phyloP scores from a whole-genome alignment of 2,113 vertebrate species.

The Lepisosteus oculatus region DNA sequence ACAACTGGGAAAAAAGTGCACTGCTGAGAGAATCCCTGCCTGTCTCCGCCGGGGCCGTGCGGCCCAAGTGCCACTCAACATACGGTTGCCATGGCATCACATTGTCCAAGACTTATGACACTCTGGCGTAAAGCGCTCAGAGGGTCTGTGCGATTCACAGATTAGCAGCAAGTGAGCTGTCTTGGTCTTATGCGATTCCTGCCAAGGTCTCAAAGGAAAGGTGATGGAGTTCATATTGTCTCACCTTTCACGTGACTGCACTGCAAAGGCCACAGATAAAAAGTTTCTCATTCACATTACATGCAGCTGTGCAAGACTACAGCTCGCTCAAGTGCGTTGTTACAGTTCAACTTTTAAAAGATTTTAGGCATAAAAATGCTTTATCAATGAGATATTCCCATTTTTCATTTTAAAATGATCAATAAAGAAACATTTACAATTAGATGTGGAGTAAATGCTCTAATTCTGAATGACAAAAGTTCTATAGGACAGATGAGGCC shows the following conservation, averaged over 20 bases:
- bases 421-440: no score
- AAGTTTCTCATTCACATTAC: no score
- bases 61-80: not conserved
- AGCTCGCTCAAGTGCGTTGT: no score
- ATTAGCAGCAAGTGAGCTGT: not conserved
- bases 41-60: no score
- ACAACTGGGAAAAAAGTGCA: not conserved
- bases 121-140: not conserved
- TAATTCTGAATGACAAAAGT: no score
- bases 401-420: not conserved
- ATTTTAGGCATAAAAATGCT: no score
- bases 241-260: constrained; percentile 32
- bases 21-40: no score
- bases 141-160: not conserved
- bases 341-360: no score
- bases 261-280: constrained; percentile 26
- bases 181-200: no score
- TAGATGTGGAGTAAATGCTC: no score
- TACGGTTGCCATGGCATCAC: not conserved
- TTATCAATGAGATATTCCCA: not conserved
- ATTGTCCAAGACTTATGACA: not conserved
- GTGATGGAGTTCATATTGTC: constrained; percentile 37
- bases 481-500: not conserved
- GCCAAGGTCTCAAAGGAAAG: not conserved
- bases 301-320: no score